Evolutionary conservation across 2,113 vertebrate genomes (phyloP).

Genomic region (Aix galericulata): DNA sequence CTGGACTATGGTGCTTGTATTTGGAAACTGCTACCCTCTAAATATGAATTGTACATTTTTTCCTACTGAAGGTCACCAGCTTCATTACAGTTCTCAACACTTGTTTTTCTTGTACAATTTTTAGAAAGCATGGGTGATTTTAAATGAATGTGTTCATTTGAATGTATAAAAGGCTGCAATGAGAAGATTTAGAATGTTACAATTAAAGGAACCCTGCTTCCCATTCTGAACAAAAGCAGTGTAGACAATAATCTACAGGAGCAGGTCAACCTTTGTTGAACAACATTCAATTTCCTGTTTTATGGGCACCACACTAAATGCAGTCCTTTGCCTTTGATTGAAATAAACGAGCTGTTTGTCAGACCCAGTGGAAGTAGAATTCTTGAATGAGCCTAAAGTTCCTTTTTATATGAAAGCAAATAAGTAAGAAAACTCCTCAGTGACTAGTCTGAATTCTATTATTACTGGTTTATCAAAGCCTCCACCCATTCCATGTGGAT

Average conservation of each 20-base stretch:
- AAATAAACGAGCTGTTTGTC: neutral
- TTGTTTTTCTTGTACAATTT: neutral
- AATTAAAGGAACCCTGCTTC: constrained; percentile 42
- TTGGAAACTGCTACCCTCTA: neutral
- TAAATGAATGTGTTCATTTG: neutral
- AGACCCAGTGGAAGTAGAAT: constrained; percentile 22
- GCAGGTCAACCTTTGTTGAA: constrained; percentile 11
- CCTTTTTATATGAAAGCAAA: constrained; percentile 41
- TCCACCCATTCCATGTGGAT: neutral
- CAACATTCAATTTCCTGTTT: constrained; percentile 47
- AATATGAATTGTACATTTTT: neutral
- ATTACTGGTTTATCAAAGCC: constrained; percentile 36
- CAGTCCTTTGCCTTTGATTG: constrained; percentile 23
- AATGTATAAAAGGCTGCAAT: neutral
- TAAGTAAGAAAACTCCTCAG: neutral
- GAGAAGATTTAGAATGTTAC: constrained; percentile 13
- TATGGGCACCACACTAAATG: neutral
- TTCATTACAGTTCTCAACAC: neutral
- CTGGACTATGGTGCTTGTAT: neutral
- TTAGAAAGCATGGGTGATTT: neutral
- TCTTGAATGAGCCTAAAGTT: constrained; percentile 24
- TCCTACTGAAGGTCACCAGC: neutral
- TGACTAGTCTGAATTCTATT: constrained; percentile 26
- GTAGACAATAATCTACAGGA: constrained; percentile 16
- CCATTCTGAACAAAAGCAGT: constrained; percentile 12